A percentile compares a stretch with the other conserved stretches of the same genome.
phyloP scores from a whole-genome alignment of 2,888 invertebrate genomes.

The Emmelina monodactyla region DNA sequence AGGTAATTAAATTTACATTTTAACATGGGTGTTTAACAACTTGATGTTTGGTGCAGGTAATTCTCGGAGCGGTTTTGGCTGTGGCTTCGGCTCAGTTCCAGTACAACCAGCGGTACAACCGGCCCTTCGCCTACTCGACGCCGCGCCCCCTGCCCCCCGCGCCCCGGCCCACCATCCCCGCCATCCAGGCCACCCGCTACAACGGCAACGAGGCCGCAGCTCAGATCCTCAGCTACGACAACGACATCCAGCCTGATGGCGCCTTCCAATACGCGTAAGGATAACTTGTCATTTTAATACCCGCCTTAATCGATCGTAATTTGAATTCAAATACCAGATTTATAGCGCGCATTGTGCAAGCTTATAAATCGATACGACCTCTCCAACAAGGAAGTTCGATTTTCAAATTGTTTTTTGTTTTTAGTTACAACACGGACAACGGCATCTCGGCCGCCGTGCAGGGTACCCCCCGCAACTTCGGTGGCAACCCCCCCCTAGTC shows the following conservation, averaged over 20 bases:
- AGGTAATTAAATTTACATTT: too few relatives aligned
- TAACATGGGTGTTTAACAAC: too few relatives aligned
- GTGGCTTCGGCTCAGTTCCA: constrained; percentile 33
- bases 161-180: constrained; percentile 2
- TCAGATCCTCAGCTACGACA: constrained; percentile 36
- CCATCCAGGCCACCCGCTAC: constrained; percentile 15
- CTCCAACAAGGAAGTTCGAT: neutral
- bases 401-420: constrained; percentile 13
- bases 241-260: constrained; percentile 51
- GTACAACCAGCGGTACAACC: constrained; percentile 12
- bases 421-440: constrained; percentile 69
- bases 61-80: constrained; percentile 33
- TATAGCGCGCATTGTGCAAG: neutral
- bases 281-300: constrained; percentile 4
- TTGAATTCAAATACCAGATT: neutral
- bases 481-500: constrained; percentile 34
- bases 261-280: constrained; percentile 55
- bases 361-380: neutral
- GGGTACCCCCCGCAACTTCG: constrained; percentile 56
- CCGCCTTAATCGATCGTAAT: neutral
- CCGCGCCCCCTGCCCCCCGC: constrained; percentile 19
- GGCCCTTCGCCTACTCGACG: constrained; percentile 13
- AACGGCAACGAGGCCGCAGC: constrained; percentile 33
- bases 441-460: constrained; percentile 69
- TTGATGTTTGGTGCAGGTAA: constrained; percentile 20